Evolutionary conservation across 1,140 invertebrate genomes (phyloP).

Genomic region (Eupeodes corollae): DNA sequence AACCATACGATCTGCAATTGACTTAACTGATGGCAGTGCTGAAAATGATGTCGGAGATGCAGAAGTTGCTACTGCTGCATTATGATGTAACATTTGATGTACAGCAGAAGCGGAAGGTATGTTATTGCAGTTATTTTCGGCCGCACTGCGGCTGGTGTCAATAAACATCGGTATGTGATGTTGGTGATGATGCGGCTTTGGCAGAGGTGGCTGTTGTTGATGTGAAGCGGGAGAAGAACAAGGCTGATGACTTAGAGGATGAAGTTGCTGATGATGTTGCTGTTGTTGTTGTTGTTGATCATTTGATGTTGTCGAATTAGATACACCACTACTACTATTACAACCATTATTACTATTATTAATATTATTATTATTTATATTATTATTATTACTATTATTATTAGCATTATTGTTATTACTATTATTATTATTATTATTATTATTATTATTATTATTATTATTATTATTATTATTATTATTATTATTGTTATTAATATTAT

Average conservation of each 20-base stretch:
- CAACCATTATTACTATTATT: background rate
- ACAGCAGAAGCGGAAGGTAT: too few relatives aligned
- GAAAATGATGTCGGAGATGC: background rate
- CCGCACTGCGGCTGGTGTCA: too few relatives aligned
- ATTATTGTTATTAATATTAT: background rate
- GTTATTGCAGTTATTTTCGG: too few relatives aligned
- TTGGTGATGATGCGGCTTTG: background rate
- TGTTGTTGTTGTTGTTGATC: background rate
- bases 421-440: background rate
- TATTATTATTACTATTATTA: background rate
- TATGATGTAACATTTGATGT: too few relatives aligned
- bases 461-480: background rate
- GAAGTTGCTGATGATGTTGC: constrained; percentile 1
- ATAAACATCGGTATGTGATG: too few relatives aligned
- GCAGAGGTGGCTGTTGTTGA: background rate
- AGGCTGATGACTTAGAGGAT: background rate
- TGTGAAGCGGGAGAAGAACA: background rate
- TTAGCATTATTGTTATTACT: background rate
- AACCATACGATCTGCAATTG: constrained; percentile 8
- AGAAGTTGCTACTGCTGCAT: background rate
- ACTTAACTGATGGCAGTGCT: constrained; percentile 3
- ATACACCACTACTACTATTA: background rate
- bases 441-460: background rate
- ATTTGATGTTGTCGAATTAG: background rate
- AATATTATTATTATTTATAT: background rate